Evolutionary conservation across 1,140 invertebrate species (phyloP), one percentile per base, ranked within the genome.

Genomic region (Drosophila elegans): DNA sequence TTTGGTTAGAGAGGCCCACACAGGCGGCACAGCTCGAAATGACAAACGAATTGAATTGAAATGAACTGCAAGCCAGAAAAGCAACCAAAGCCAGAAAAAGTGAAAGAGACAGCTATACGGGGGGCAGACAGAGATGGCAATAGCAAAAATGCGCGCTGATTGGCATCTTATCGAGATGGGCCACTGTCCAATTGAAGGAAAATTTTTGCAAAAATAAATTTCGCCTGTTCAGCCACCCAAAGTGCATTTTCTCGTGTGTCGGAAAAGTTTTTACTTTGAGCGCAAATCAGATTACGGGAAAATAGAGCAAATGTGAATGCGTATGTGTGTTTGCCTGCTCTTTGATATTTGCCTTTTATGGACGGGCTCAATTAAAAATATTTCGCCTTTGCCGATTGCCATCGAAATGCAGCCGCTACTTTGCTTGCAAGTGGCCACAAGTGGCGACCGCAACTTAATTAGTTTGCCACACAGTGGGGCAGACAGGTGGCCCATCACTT

Each of bases 91-190:
- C 39, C n/a, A 45, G 3, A 25, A 39, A 60, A 27, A 32, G 44
- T 16, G 32, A 27, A 16, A 66, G 48, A 27, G 32, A 34, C 10
- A 9, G 38, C 52, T 39, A 4, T 36, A 48, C 36, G 4, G 11
- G 21, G 13, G 44, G 3, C n/a, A 60, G 66, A 42, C 16, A 42
- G 45, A 71, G 46, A 52, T 27, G 59, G 61, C 59, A 63, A 57
- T 78, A 71, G 81, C 72, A 86, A 89, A 83, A 83, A 77, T 69
- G 84, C 68, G 82, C 82, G 88, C 82, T 85, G 86, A 90, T 90
- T 90, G 86, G 75, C 86, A 90, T 90, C 86, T 90, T 90, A 90
- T 90, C 88, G 82, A 83, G 88, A 90, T 90, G 88, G 88, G 88
- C 81, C 82, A 86, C 69, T 86, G 86, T 90, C 88, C 88, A 90